These are phyloP conservation scores for Zosterops lateralis DNA, from an alignment of 2,113 vertebrate genomes.

Conservation along the genomic window DNA sequence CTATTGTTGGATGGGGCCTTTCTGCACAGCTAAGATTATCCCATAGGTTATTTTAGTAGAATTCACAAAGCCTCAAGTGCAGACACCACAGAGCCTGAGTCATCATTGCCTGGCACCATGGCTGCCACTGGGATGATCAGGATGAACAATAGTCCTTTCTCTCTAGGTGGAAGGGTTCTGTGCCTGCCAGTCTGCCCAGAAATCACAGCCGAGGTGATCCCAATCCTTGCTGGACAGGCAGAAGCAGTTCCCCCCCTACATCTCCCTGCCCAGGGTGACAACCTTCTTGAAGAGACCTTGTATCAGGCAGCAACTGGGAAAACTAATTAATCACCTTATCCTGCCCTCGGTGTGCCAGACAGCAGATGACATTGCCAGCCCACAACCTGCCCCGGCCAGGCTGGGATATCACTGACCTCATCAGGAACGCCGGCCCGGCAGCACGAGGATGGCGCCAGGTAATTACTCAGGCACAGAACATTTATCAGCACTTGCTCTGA, in stretches of 20 bases:
- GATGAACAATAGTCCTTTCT: not conserved
- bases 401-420: constrained; percentile 46
- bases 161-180: not conserved
- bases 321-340: not conserved
- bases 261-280: not conserved
- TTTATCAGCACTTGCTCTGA: constrained; percentile 46
- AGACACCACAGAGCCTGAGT: not conserved
- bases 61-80: not conserved
- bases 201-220: not conserved
- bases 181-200: not conserved
- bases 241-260: not conserved
- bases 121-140: not conserved
- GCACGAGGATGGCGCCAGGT: not conserved
- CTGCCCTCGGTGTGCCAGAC: not conserved
- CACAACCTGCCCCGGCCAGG: not conserved
- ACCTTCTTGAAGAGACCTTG: not conserved
- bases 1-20: not conserved
- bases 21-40: not conserved
- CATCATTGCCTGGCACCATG: rapidly evolving
- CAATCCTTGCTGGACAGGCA: not conserved
- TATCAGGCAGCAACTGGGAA: not conserved
- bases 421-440: not conserved
- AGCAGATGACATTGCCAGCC: not conserved
- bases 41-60: not conserved
- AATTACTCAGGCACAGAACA: constrained; percentile 47